Base-by-base conservation (phyloP, 1,140 invertebrate species). In the Papilio glaucus region DNA sequence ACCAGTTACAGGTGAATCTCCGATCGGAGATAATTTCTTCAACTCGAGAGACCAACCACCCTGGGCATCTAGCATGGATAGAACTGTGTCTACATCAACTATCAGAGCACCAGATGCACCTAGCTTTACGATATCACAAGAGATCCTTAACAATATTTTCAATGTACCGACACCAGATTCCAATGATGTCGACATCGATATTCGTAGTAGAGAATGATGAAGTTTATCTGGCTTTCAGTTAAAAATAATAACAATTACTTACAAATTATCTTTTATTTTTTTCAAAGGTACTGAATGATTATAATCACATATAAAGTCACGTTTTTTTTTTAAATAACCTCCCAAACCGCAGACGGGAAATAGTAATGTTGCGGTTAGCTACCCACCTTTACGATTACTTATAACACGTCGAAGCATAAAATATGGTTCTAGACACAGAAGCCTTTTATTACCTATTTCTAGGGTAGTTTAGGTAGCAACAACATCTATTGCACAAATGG, bases 121-220 rank as follows among this genome's bases (percentile, higher is more conserved):
- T n/a, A 21, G 26, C 0, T 53, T 68, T 15, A 79, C 73, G 1
- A 76, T 80, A 24, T 42, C 74, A 26, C 73, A 75, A 49, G 73
- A 80, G 33, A 42, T 77, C 21, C 42, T 80, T 21, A 65, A 77
- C 5, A 67, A 41, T n/a, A 71, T 79, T 38, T 79, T 76, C 21
- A 77, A 60, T 37, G 71, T 38, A 9, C 53, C 69, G 10, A 21
- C 45, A 9, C 61, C 39, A 39, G 38, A 71, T 24, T 6, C 62
- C 1, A 67, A 69, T 33, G 62, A 73, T 1, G 26, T 37, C 15
- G 53, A 71, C 12, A 74, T 77, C 4, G 71, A 78, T 26, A 13
- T 71, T 29, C 67, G 71, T 68, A 15, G 60, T 26, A 39, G 18
- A 65, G 62, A 57, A 57, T 57, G 5, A 26, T 57, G 1, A 57